phyloP scores from a whole-genome alignment of 2,888 invertebrate genomes.

The Brachynemurus nebulosus region DNA sequence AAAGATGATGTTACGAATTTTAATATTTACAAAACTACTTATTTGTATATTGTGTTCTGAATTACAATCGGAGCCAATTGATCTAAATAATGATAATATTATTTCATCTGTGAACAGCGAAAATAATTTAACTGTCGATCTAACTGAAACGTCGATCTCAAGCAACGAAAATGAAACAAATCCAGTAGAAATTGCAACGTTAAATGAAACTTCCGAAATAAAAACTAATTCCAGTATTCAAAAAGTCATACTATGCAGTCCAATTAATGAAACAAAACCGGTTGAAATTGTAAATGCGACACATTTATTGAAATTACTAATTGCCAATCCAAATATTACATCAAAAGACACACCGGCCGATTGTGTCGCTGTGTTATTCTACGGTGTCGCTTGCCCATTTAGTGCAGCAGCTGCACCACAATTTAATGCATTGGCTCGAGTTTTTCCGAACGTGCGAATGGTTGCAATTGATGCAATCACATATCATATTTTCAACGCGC shows the following conservation, averaged over 20 bases:
- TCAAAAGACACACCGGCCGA: slow-evolving; percentile 44
- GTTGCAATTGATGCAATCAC: slow-evolving; percentile 81
- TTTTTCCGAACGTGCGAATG: slow-evolving; percentile 75
- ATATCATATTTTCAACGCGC: slow-evolving; percentile 73
- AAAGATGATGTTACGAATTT: too few relatives aligned
- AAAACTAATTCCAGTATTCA: too few relatives aligned
- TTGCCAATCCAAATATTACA: slow-evolving; percentile 48
- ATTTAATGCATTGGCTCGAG: slow-evolving; percentile 77
- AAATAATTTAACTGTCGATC: too few relatives aligned
- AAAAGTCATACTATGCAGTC: neutral
- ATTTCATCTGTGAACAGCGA: too few relatives aligned
- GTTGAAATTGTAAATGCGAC: slow-evolving; percentile 56
- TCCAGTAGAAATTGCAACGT: too few relatives aligned
- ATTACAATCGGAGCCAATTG: too few relatives aligned
- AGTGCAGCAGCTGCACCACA: slow-evolving; percentile 81
- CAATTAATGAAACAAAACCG: neutral
- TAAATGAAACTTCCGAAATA: too few relatives aligned
- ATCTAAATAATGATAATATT: too few relatives aligned
- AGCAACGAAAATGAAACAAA: too few relatives aligned
- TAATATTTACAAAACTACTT: too few relatives aligned
- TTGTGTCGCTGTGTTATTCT: slow-evolving; percentile 76
- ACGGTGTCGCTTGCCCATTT: slow-evolving; percentile 79
- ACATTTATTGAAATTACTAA: slow-evolving; percentile 48
- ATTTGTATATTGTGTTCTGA: too few relatives aligned
- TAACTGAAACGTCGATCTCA: too few relatives aligned